Base-by-base conservation (phyloP, 2,888 invertebrate species). In the Taphrorychus bicolor region DNA sequence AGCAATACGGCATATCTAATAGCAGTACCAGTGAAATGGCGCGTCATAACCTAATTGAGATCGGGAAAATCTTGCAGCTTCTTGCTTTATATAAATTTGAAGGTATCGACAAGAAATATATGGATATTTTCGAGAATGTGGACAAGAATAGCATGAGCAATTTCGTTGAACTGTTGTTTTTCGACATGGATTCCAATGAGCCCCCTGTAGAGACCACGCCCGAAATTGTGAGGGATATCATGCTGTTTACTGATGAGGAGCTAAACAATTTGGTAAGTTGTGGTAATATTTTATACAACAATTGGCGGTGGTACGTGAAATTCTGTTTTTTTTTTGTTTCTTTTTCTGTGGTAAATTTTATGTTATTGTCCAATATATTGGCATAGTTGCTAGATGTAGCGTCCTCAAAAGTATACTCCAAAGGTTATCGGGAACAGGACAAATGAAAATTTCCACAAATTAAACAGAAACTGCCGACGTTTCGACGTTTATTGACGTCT, bases 41-140 rank as follows among this genome's bases (percentile, higher is more conserved):
- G 3, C 85, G 97, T 40, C 96, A 95, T 82, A 98, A 93, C 83
- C 85, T 94, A 59, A 90, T 92, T 76, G 93, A 95, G 85, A 89
- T 98, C 65, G 98, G 96, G 0, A 95, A 96, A 84, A 93, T 97
- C 73, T 83, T 98, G 53, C 97, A 98, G 84, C 92, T 93, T 82
- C 84, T 98, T 63, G 95, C 96, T 2, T 85, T 97, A 53, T 89
- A 91, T 65, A 91, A 92, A 77, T 92, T 91, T 81, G 94, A 90
- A 62, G 71, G 73, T 3, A 69, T 70, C 51, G 71, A 72, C 42
- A 69, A 62, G 40, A 70, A 69, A 48, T 69, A 72, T 41, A 17
- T 56, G 52, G 71, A 71, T 57, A 70, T 71, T 16, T 71, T 71
- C 32, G 57, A 66, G 45, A 90, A 76, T 89, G 94, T 96, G 82